Evolutionary conservation across 2,113 vertebrate genomes (phyloP).

Genomic region (Gasterosteus nipponicus): DNA sequence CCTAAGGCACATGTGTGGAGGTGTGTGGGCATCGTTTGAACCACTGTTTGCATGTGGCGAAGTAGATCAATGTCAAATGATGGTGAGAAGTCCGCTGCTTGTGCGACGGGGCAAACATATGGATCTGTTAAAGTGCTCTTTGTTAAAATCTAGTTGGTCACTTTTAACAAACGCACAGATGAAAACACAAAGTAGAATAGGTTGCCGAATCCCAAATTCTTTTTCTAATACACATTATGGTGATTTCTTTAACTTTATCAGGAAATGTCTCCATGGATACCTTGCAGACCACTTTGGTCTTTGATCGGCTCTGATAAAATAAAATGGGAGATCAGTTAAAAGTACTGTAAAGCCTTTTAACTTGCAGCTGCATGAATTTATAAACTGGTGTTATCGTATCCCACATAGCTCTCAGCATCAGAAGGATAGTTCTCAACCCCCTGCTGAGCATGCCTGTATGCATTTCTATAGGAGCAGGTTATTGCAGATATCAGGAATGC

Average conservation of each 20-base stretch:
- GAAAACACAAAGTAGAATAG: background rate
- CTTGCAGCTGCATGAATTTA: conserved; percentile 20
- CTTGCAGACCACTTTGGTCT: background rate
- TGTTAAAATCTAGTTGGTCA: background rate
- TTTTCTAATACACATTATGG: background rate
- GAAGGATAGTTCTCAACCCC: conserved; percentile 19
- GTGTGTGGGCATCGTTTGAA: conserved; percentile 59
- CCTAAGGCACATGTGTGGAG: conserved; percentile 64
- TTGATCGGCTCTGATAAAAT: background rate
- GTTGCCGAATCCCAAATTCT: background rate
- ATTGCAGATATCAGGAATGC: conserved; percentile 35
- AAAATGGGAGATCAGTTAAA: background rate
- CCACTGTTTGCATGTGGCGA: conserved; percentile 27
- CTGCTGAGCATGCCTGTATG: conserved; percentile 31
- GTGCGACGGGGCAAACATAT: background rate
- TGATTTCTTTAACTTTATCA: background rate
- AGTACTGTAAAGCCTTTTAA: conserved; percentile 16
- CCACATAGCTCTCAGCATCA: conserved; percentile 26
- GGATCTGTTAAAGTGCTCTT: background rate
- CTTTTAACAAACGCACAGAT: background rate
- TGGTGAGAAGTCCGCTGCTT: conserved; percentile 16
- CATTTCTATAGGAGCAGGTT: conserved; percentile 19
- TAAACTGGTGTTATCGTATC: conserved; percentile 33
- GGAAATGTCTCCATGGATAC: background rate
- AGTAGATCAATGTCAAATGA: conserved; percentile 4